Evolutionary conservation across 2,113 vertebrate species (phyloP).

Genomic region (Protobothrops flavoviridis): DNA sequence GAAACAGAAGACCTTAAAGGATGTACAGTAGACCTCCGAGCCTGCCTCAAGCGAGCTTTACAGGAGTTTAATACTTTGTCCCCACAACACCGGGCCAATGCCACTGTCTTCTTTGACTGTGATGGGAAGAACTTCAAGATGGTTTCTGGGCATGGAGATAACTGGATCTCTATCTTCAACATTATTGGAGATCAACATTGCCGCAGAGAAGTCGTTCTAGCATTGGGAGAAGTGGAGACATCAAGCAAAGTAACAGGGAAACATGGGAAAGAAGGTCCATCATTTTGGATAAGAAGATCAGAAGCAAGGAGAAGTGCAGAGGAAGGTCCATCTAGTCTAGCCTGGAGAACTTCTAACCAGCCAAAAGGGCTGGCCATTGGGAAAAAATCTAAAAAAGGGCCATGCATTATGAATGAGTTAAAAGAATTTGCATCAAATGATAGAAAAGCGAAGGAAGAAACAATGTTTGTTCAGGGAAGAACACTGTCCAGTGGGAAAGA

Average conservation of each 20-base stretch:
- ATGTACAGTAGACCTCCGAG: constrained; percentile 25
- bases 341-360: not conserved
- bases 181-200: constrained; percentile 28
- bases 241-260: not conserved
- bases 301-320: constrained; percentile 13
- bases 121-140: constrained; percentile 31
- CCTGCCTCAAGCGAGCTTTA: constrained; percentile 26
- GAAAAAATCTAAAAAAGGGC: not conserved
- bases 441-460: not conserved
- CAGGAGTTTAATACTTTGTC: constrained; percentile 29
- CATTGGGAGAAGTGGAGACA: not conserved
- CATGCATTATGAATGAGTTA: not conserved
- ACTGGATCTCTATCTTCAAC: constrained; percentile 30
- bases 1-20: constrained; percentile 20
- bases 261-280: constrained; percentile 14
- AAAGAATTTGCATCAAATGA: not conserved
- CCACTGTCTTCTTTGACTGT: constrained; percentile 27
- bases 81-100: constrained; percentile 6
- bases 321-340: constrained; percentile 7
- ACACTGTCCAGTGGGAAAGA: not conserved
- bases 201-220: constrained; percentile 20
- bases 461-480: not conserved
- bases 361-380: not conserved
- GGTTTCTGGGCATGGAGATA: constrained; percentile 17
- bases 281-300: not conserved